phyloP scores from a whole-genome alignment of 1,140 invertebrate genomes.

The Drosophila cardini region DNA sequence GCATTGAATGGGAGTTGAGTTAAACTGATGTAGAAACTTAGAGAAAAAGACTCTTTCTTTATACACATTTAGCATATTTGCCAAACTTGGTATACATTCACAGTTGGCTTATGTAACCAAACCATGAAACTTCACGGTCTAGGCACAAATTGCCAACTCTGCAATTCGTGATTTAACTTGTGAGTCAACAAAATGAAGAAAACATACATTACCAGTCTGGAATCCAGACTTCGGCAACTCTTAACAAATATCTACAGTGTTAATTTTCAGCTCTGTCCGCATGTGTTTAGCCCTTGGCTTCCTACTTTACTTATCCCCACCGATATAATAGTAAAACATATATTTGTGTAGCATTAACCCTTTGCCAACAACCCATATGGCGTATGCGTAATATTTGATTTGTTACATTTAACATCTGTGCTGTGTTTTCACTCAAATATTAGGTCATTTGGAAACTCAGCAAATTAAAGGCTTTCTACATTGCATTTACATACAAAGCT shows the following conservation, averaged over 20 bases:
- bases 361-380: slow-evolving; percentile 38
- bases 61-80: too few species aligned
- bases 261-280: slow-evolving; percentile 47
- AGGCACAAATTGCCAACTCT: slow-evolving; percentile 61
- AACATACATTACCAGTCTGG: slow-evolving; percentile 58
- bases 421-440: slow-evolving; percentile 26
- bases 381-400: slow-evolving; percentile 64
- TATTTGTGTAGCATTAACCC: slow-evolving; percentile 29
- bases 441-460: slow-evolving; percentile 13
- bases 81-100: too few species aligned
- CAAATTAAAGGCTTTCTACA: slow-evolving; percentile 15
- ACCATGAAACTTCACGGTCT: slow-evolving; percentile 63
- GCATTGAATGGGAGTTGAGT: too few species aligned
- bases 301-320: too few species aligned
- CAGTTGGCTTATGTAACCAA: too few species aligned
- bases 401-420: slow-evolving; percentile 36
- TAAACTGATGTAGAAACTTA: too few species aligned
- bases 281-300: background rate
- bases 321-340: slow-evolving; percentile 1
- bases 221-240: slow-evolving; percentile 30
- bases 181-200: slow-evolving; percentile 64
- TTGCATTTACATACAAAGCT: background rate
- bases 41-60: too few species aligned
- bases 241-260: slow-evolving; percentile 58
- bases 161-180: slow-evolving; percentile 67